These are phyloP conservation scores for Nannobrachium achirus DNA, from an alignment of 2,113 vertebrate genomes.

Conservation along the genomic window DNA sequence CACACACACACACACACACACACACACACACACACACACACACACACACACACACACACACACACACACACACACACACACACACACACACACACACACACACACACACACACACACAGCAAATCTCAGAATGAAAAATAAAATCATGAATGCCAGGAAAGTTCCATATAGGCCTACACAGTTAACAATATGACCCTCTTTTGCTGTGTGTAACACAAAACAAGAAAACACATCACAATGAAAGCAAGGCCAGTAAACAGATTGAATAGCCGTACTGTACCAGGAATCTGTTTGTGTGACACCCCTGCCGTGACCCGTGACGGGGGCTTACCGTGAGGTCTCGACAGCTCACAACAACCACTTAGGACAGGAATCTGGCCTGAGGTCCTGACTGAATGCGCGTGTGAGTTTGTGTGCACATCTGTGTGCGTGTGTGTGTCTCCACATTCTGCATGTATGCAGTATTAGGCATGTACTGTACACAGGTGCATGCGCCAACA, in stretches of 20 bases:
- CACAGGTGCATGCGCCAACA: neutral
- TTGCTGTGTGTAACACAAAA: no score
- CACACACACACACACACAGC: no score
- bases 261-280: constrained; percentile 27
- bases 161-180: no score
- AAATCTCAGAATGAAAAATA: no score
- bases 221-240: neutral
- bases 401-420: neutral
- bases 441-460: neutral
- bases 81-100: no score
- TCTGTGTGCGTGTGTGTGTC: constrained; percentile 9
- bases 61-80: no score
- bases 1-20: no score
- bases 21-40: no score
- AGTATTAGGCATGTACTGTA: no score
- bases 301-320: constrained; percentile 50
- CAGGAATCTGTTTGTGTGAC: constrained; percentile 35
- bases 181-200: no score
- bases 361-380: constrained; percentile 61
- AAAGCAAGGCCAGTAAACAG: constrained; percentile 31
- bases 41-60: no score
- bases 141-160: no score
- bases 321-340: constrained; percentile 57
- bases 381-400: constrained; percentile 1
- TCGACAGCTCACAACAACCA: constrained; percentile 63